These are phyloP conservation scores for Platyscapa corneri DNA, from an alignment of 1,140 invertebrate species.

Conservation along the genomic window DNA sequence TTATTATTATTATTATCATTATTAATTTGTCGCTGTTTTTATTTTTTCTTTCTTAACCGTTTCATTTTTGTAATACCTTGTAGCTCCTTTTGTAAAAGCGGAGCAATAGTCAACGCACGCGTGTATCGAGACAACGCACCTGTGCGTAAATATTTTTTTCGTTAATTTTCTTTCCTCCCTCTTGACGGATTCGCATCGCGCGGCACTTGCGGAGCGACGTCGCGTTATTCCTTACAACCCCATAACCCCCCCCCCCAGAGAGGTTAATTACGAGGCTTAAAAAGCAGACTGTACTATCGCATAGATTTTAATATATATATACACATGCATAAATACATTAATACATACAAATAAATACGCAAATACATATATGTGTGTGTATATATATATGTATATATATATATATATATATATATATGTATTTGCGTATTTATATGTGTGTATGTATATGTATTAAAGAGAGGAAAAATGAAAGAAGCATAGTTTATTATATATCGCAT, in stretches of 20 bases:
- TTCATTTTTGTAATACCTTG: conserved; percentile 22
- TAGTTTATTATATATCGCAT: conserved; percentile 64
- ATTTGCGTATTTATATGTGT: conserved; percentile 50
- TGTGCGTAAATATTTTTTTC: conserved; percentile 1
- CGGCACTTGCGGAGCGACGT: conserved; percentile 41
- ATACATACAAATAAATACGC: neutral
- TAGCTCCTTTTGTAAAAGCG: conserved; percentile 37
- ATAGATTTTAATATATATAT: conserved; percentile 70
- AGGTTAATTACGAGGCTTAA: conserved; percentile 71
- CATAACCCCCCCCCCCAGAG: conserved; percentile 49
- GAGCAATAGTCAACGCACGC: conserved; percentile 46
- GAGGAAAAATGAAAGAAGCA: conserved; percentile 59
- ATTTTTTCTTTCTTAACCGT: conserved; percentile 16
- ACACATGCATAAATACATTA: no score
- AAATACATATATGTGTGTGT: conserved; percentile 48
- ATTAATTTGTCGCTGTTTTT: conserved; percentile 20
- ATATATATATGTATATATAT: conserved; percentile 15
- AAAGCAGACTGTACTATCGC: conserved; percentile 73
- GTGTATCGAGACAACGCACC: conserved; percentile 30
- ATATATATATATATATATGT: conserved; percentile 28
- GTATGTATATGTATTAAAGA: conserved; percentile 53
- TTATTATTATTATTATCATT: neutral
- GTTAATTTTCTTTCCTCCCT: neutral
- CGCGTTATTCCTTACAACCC: conserved; percentile 8
- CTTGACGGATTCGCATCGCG: neutral